phyloP scores from a whole-genome alignment of 2,113 vertebrate genomes.

The Mola mola region DNA sequence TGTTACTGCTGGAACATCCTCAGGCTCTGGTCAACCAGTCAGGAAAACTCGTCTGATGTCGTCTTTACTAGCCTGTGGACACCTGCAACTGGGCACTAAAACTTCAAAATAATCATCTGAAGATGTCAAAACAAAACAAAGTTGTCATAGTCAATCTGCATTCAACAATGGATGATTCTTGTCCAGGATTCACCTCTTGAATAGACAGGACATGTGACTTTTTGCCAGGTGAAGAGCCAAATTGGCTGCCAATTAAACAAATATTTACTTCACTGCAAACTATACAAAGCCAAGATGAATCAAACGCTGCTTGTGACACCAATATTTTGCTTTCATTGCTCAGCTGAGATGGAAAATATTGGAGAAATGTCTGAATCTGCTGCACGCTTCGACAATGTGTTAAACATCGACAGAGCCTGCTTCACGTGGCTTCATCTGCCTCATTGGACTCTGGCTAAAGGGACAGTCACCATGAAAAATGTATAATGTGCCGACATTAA shows the following conservation, averaged over 20 bases:
- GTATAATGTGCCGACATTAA: constrained; percentile 39
- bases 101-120: constrained; percentile 29
- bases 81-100: constrained; percentile 33
- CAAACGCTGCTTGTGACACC: constrained; percentile 37
- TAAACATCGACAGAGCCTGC: constrained; percentile 17
- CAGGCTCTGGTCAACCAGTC: constrained; percentile 58
- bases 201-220: neutral
- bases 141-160: constrained; percentile 35
- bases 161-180: constrained; percentile 22
- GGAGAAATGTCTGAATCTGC: constrained; percentile 32
- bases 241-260: constrained; percentile 33
- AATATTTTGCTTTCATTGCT: constrained; percentile 10
- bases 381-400: constrained; percentile 65
- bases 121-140: constrained; percentile 48
- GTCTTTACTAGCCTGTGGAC: constrained; percentile 21
- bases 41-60: constrained; percentile 24
- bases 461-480: constrained; percentile 21
- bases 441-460: constrained; percentile 42
- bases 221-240: constrained; percentile 6
- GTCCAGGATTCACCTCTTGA: constrained; percentile 30
- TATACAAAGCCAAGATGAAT: constrained; percentile 39
- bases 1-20: constrained; percentile 29
- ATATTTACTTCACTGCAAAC: constrained; percentile 4
- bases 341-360: neutral
- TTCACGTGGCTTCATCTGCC: constrained; percentile 32